Conservation (phyloP, 2,888 invertebrate genomes). For the Heliconius cydno region DNA sequence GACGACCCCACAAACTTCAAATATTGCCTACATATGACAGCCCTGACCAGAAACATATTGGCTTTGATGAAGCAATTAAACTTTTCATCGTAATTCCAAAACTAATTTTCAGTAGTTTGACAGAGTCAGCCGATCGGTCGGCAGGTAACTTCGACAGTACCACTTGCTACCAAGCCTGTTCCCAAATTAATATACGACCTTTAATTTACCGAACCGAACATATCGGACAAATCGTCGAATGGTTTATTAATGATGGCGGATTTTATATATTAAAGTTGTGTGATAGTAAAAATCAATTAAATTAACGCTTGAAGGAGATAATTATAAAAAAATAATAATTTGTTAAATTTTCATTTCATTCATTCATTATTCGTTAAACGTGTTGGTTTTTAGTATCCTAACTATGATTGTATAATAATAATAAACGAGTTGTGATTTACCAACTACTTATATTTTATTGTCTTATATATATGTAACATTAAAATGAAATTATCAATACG, state of each 20-base stretch:
- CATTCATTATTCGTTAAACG: too few species aligned
- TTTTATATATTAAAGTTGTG: neutral
- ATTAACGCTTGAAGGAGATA: neutral
- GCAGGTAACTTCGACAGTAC: conserved; percentile 68
- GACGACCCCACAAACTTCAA: neutral
- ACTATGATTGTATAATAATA: too few species aligned
- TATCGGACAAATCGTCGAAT: conserved; percentile 27
- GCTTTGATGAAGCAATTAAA: conserved; percentile 80
- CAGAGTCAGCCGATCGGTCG: conserved; percentile 73
- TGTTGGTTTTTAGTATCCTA: too few species aligned
- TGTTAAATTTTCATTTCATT: too few species aligned
- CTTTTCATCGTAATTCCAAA: conserved; percentile 78
- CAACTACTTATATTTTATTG: too few species aligned
- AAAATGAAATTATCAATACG: too few species aligned
- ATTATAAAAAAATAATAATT: too few species aligned
- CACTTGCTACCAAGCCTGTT: conserved; percentile 61
- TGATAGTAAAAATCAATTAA: neutral
- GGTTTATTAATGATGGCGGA: neutral
- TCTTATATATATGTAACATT: too few species aligned
- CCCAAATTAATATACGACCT: conserved; percentile 65
- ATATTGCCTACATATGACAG: neutral
- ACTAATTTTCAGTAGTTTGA: conserved; percentile 81
- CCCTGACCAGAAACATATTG: conserved; percentile 62
- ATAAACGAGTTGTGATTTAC: too few species aligned
- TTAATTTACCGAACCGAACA: conserved; percentile 58